Evolutionary conservation across 2,113 vertebrate genomes (phyloP).

Genomic region (Synchiropus splendidus): DNA sequence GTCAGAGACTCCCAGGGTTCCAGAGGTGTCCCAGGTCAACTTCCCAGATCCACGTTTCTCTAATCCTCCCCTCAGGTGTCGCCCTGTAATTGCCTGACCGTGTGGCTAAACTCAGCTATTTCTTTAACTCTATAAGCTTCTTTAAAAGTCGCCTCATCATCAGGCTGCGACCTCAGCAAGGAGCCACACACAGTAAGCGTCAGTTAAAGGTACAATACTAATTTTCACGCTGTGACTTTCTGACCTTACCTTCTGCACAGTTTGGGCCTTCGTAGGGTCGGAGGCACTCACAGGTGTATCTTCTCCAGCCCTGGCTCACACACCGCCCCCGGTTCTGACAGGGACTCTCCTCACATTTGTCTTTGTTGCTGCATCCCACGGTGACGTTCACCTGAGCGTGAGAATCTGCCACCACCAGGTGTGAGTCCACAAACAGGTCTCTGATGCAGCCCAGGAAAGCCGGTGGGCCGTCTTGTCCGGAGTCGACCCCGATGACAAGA

Average conservation of each 20-base stretch:
- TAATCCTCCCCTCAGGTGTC: constrained; percentile 47
- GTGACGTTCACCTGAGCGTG: constrained; percentile 63
- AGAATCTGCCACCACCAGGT: constrained; percentile 57
- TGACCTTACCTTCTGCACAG: constrained; percentile 76
- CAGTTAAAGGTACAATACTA: too few relatives aligned
- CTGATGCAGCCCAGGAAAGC: constrained; percentile 85
- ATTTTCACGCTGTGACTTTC: too few relatives aligned
- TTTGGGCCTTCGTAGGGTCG: constrained; percentile 69
- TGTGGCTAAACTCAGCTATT: constrained; percentile 31
- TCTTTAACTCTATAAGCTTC: constrained; percentile 40
- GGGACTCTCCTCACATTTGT: constrained; percentile 74
- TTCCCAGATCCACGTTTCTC: constrained; percentile 39
- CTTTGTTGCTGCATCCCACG: constrained; percentile 69
- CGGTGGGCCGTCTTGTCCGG: constrained; percentile 36
- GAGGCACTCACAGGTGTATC: constrained; percentile 77
- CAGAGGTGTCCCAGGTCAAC: constrained; percentile 10
- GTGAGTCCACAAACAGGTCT: constrained; percentile 73
- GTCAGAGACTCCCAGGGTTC: background rate
- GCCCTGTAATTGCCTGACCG: constrained; percentile 13
- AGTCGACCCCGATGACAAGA: constrained; percentile 69
- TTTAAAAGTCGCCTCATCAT: constrained; percentile 19
- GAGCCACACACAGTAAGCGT: too few relatives aligned
- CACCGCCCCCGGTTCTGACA: constrained; percentile 81
- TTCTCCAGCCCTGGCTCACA: constrained; percentile 72
- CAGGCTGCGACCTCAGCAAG: too few relatives aligned